Base-by-base conservation (phyloP, 2,797 vertebrate species). In the Denticeps clupeoides region DNA sequence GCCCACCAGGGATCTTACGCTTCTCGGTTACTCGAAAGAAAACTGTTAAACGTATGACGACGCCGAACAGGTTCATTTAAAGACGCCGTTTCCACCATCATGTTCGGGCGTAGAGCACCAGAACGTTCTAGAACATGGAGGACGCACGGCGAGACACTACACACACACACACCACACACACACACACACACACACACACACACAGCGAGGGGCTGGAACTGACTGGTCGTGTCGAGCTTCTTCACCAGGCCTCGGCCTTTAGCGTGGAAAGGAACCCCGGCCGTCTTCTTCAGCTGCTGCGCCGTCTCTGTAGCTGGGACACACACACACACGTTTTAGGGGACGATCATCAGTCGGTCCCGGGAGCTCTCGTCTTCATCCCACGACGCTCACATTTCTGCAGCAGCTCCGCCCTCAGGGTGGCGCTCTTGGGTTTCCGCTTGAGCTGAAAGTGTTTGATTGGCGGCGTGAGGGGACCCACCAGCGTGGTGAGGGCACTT, bases 361-460 rank as follows among this genome's bases (percentile, higher is more conserved):
- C 19, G 18, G 18, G 19, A 19, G 19, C n/a, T n/a, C n/a, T n/a
- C n/a, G n/a, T n/a, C n/a, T n/a, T n/a, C n/a, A n/a, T n/a, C n/a
- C n/a, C n/a, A n/a, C n/a, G 10, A 3, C 10, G 81, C 90, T 84
- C 78, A 97, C 95, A 99, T 63, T 99, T 99, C 75, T 97, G 94
- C 22, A 98, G 76, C 57, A 97, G 88, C 69, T 98, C 94, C 4
- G 95, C 95, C 68, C 94, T 77, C 49, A 99, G 86, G 0, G 95
- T 97, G 59, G 95, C 95, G 49, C 94, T 99, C 82, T 99, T 98
- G 51, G 94, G 94, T 55, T 99, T 99, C 65, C 93, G 79, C 69
- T 97, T 97, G 23, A 97, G 77, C 75, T 99, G 94, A 63, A 99
- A 99, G 63, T 99, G 95, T 75, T 99, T 99, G 63, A 97, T 88